Conservation (phyloP, 2,797 vertebrate genomes). For the Nasua narica region DNA sequence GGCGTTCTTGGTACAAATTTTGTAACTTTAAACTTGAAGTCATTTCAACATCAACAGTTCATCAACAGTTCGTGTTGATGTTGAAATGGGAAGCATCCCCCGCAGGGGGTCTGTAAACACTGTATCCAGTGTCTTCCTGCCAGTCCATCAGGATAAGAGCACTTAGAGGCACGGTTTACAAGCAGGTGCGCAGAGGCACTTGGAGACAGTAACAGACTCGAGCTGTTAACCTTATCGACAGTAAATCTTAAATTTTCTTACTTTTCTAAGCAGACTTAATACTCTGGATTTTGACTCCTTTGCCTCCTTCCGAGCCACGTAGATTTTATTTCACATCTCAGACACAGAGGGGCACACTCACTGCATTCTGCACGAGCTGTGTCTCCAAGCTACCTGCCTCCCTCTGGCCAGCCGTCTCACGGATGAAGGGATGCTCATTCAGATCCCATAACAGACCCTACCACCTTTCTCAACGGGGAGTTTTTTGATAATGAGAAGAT, state of each 20-base stretch:
- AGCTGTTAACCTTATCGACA: too few relatives aligned
- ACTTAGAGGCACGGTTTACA: rapidly evolving
- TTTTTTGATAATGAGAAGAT: not conserved
- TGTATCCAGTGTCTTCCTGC: not conserved
- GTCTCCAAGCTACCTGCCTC: not conserved
- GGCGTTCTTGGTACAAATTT: not conserved
- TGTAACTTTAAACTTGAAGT: not conserved
- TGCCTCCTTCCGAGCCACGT: not conserved
- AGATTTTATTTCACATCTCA: not conserved
- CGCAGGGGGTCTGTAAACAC: rapidly evolving
- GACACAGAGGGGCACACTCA: rapidly evolving
- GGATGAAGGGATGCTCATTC: too few relatives aligned
- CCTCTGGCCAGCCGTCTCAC: not conserved
- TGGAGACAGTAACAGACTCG: not conserved
- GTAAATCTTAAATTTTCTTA: not conserved
- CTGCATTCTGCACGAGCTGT: not conserved
- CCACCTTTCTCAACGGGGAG: not conserved
- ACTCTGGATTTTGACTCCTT: not conserved
- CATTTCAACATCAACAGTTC: not conserved
- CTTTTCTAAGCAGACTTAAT: not conserved
- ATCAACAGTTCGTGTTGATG: not conserved
- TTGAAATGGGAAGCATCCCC: not conserved
- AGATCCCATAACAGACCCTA: not conserved
- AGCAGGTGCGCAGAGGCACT: not conserved
- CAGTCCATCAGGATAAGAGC: rapidly evolving